phyloP scores from a whole-genome alignment of 2,888 invertebrate genomes.

The Drepanosiphum platanoidis region DNA sequence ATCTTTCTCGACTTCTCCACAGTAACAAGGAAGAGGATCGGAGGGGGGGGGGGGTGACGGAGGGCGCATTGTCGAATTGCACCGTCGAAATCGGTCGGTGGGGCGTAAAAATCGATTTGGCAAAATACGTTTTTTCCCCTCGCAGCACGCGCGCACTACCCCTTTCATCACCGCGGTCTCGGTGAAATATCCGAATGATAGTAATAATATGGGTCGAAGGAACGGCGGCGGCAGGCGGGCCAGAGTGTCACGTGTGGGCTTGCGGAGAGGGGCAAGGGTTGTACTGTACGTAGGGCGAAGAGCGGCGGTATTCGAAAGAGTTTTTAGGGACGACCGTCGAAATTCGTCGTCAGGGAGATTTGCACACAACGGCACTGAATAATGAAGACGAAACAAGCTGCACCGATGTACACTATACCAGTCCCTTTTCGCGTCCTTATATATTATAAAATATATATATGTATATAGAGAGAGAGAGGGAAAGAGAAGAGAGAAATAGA shows the following conservation, averaged over 20 bases:
- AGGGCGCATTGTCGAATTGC: constrained; percentile 45
- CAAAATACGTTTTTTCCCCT: constrained; percentile 49
- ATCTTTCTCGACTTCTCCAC: constrained; percentile 20
- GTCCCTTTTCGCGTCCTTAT: not conserved
- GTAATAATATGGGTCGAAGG: constrained; percentile 25
- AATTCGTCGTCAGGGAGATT: constrained; percentile 39
- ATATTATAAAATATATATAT: not conserved
- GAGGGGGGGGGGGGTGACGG: not conserved
- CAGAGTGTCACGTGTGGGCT: not conserved
- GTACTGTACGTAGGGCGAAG: not conserved
- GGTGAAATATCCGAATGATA: constrained; percentile 15
- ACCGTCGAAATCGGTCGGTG: constrained; percentile 57
- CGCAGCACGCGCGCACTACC: constrained; percentile 1
- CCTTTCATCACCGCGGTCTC: constrained; percentile 1
- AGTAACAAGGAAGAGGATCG: no score
- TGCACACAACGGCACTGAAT: not conserved
- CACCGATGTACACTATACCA: not conserved
- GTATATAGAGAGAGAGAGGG: no score
- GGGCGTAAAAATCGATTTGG: constrained; percentile 62
- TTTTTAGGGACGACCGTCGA: constrained; percentile 21
- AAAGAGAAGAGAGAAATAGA: no score
- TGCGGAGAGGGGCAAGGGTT: not conserved
- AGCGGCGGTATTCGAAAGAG: not conserved
- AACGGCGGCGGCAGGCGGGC: not conserved
- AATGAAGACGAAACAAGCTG: constrained; percentile 3